Percentiles rank a stretch among this genome's conserved stretches.
Conservation (phyloP, 2,797 vertebrate species). For the Lindbergichthys nudifrons region DNA sequence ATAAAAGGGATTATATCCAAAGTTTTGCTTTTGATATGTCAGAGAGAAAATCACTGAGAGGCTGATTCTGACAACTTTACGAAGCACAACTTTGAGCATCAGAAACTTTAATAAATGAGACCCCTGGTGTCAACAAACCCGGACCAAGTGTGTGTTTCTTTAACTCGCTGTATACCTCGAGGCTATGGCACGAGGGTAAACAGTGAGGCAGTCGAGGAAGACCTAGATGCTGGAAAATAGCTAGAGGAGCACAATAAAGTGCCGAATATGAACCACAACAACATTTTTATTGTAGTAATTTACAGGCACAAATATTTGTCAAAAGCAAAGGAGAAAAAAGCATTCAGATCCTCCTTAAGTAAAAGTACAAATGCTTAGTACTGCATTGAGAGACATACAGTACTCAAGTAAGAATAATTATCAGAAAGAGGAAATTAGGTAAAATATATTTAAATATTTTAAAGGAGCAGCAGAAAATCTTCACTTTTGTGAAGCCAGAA, state of each 20-base stretch:
- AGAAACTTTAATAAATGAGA: conserved; percentile 67
- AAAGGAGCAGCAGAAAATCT: too few relatives aligned
- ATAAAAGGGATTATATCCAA: conserved; percentile 52
- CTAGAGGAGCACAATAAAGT: neutral
- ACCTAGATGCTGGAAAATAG: neutral
- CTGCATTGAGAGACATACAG: too few relatives aligned
- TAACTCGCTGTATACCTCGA: conserved; percentile 14
- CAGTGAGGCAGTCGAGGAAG: neutral
- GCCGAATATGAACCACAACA: neutral
- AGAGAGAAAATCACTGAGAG: conserved; percentile 13
- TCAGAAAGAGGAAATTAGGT: too few relatives aligned
- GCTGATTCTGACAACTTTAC: conserved; percentile 41
- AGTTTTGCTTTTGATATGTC: conserved; percentile 48
- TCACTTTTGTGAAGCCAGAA: too few relatives aligned
- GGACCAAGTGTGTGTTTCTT: conserved; percentile 46
- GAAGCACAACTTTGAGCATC: conserved; percentile 54
- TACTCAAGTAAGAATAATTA: too few relatives aligned
- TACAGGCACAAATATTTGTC: too few relatives aligned
- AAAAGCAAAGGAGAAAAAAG: too few relatives aligned
- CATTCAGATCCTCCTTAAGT: too few relatives aligned
- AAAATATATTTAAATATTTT: too few relatives aligned
- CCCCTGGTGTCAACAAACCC: conserved; percentile 58
- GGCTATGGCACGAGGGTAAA: neutral
- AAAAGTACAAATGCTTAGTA: too few relatives aligned
- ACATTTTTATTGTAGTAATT: too few relatives aligned